Base-by-base conservation (phyloP, 1,140 invertebrate genomes). In the Hylaeus anthracinus region DNA sequence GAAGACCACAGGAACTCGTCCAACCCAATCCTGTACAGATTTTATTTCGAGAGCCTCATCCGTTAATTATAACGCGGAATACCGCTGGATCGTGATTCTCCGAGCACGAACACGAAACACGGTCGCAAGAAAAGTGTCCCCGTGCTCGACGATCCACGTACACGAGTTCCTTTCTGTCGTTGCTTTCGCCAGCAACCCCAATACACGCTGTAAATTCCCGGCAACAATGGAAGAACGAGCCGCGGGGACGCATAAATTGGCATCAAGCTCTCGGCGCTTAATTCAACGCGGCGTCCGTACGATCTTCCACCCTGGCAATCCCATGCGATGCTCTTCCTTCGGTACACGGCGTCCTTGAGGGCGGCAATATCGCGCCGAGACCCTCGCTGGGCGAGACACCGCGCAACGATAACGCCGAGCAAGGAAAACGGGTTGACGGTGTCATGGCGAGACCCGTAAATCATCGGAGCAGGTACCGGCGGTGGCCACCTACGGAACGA, bases 371-470 rank as follows among this genome's bases (percentile, higher is more conserved):
- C 9, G n/a, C 55, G 53, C n/a, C 39, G 12, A 56, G 77, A 26
- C 26, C 26, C 26, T 55, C 37, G 69, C 39, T 53, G 71, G 8
- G 5, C 64, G 12, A 53, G 61, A n/a, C 63, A 5, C 15, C 55
- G 9, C 75, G 67, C 37, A 60, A 67, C 72, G 61, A 56, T 72
- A 79, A 72, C 60, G 26, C 9, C 63, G n/a, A n/a, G 37, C 51
- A 63, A 79, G 77, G 70, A 79, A 63, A 79, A 79, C 8, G 48
- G 72, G 43, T 48, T 12, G 65, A 48, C 10, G 70, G 51, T 79
- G 76, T 72, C 77, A 79, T 41, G 2, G 51, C 10, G 3, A 48
- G 26, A 48, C 5, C 70, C 26, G 51, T 79, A 72, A 72, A 79
- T 72, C 60, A 70, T 72, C 51, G 67, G 15, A 15, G 51, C 67